Percentiles rank a stretch among this genome's conserved stretches.
Conservation (phyloP, 1,140 invertebrate genomes). For the Drosophila orosa region DNA sequence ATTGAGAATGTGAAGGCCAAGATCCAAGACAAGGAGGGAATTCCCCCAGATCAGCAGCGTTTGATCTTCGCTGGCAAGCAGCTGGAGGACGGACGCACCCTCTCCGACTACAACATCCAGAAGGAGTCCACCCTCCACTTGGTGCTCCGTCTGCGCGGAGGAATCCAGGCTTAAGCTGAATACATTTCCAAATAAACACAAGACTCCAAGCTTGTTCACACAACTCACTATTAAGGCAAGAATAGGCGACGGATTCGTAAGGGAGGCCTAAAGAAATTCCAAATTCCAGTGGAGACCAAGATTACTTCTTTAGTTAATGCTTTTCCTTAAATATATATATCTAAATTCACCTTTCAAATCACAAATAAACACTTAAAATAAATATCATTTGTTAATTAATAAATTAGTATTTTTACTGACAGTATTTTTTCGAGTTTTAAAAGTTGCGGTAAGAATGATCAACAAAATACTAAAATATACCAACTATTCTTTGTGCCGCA, state of each 20-base stretch:
- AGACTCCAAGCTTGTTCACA: slow-evolving; percentile 24
- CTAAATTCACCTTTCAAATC: slow-evolving; percentile 52
- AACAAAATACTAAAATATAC: slow-evolving; percentile 8
- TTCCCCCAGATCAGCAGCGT: slow-evolving; percentile 87
- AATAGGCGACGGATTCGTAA: slow-evolving; percentile 24
- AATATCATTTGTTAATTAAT: slow-evolving; percentile 17
- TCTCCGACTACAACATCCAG: slow-evolving; percentile 94
- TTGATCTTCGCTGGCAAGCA: slow-evolving; percentile 92
- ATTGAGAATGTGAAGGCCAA: slow-evolving; percentile 58
- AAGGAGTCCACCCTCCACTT: slow-evolving; percentile 96
- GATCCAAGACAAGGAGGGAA: slow-evolving; percentile 53
- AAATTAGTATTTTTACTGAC: neutral
- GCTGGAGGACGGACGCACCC: slow-evolving; percentile 91
- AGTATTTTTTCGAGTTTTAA: neutral
- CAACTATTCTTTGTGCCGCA: neutral
- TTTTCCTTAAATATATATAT: slow-evolving; percentile 19
- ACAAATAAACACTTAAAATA: slow-evolving; percentile 36
- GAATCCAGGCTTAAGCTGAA: slow-evolving; percentile 63
- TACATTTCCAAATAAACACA: slow-evolving; percentile 45
- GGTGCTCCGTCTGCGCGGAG: slow-evolving; percentile 95
- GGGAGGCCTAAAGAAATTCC: slow-evolving; percentile 9
- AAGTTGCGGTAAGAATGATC: accelerated
- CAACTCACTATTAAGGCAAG: slow-evolving; percentile 1
- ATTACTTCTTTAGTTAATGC: slow-evolving; percentile 16
- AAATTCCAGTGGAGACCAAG: slow-evolving; percentile 21